phyloP scores from a whole-genome alignment of 2,888 invertebrate genomes.

The Romanomermis culicivorax region DNA sequence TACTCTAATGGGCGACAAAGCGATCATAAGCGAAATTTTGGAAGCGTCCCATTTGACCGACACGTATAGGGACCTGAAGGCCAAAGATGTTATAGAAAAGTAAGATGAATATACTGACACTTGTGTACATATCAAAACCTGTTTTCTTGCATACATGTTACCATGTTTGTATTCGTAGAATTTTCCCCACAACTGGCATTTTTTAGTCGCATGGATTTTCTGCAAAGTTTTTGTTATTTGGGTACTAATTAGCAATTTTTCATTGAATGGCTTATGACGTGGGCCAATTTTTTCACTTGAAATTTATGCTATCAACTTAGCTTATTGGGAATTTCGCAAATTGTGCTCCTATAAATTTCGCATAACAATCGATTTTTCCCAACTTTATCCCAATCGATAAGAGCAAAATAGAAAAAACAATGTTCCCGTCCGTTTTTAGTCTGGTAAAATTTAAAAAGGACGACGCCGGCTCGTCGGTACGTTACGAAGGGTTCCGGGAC shows the following conservation, averaged over 20 bases:
- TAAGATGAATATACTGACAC: neutral
- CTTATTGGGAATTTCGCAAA: neutral
- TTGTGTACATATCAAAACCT: too few relatives aligned
- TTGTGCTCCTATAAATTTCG: too few relatives aligned
- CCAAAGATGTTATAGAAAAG: slow-evolving; percentile 6
- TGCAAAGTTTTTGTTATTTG: neutral
- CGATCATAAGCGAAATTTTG: slow-evolving; percentile 24
- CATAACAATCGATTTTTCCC: too few relatives aligned
- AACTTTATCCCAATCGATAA: too few relatives aligned
- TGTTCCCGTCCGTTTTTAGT: slow-evolving; percentile 4
- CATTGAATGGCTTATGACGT: neutral
- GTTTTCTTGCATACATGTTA: too few relatives aligned
- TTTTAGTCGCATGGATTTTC: too few relatives aligned
- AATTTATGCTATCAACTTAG: neutral
- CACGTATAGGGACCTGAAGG: slow-evolving; percentile 21
- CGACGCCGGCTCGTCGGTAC: neutral
- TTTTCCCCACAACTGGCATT: too few relatives aligned
- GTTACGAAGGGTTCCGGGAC: slow-evolving; percentile 3
- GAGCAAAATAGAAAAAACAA: too few relatives aligned
- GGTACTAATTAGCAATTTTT: neutral
- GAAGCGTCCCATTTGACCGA: slow-evolving; percentile 27
- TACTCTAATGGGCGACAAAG: slow-evolving; percentile 26
- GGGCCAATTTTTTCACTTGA: neutral
- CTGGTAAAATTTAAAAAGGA: slow-evolving; percentile 2
- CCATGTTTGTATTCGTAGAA: too few relatives aligned